A percentile compares a stretch with the other conserved stretches of the same genome.
Evolutionary conservation across 2,113 vertebrate species (phyloP).

Genomic region (Malurus alboscapulatus): DNA sequence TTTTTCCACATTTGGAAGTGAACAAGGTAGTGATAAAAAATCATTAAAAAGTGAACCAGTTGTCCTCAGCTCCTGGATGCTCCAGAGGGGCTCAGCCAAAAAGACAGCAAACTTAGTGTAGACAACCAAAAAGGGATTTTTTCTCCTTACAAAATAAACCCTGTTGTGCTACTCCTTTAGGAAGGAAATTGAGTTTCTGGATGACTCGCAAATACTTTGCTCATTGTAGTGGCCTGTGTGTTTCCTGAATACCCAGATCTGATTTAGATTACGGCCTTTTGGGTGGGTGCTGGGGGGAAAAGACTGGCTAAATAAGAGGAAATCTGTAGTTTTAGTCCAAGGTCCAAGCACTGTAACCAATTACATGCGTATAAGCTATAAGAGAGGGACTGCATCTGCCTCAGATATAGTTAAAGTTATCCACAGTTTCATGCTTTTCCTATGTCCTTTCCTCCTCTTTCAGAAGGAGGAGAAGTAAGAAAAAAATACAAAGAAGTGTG

Average conservation of each 20-base stretch:
- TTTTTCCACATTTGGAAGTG: constrained; percentile 62
- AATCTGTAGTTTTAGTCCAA: constrained; percentile 53
- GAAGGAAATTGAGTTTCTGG: constrained; percentile 65
- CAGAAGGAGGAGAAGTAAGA: not conserved
- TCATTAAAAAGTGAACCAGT: constrained; percentile 24
- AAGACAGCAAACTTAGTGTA: constrained; percentile 1
- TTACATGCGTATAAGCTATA: constrained; percentile 21
- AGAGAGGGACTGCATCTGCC: not conserved
- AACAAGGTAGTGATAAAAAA: constrained; percentile 44
- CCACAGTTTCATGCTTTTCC: not conserved
- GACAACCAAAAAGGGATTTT: not conserved
- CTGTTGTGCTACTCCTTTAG: constrained; percentile 43
- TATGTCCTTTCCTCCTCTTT: not conserved
- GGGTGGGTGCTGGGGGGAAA: not conserved
- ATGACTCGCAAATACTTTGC: constrained; percentile 58
- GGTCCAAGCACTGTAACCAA: constrained; percentile 26
- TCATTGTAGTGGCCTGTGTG: constrained; percentile 26
- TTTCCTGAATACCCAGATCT: constrained; percentile 65
- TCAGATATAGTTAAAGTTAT: not conserved
- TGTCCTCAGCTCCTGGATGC: constrained; percentile 36
- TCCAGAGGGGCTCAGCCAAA: not conserved
- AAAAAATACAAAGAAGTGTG: not conserved
- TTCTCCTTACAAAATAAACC: constrained; percentile 44
- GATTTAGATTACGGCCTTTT: constrained; percentile 55
- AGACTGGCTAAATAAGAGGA: constrained; percentile 36